Conservation (phyloP, 2,113 vertebrate species). For the Daubentonia madagascariensis region DNA sequence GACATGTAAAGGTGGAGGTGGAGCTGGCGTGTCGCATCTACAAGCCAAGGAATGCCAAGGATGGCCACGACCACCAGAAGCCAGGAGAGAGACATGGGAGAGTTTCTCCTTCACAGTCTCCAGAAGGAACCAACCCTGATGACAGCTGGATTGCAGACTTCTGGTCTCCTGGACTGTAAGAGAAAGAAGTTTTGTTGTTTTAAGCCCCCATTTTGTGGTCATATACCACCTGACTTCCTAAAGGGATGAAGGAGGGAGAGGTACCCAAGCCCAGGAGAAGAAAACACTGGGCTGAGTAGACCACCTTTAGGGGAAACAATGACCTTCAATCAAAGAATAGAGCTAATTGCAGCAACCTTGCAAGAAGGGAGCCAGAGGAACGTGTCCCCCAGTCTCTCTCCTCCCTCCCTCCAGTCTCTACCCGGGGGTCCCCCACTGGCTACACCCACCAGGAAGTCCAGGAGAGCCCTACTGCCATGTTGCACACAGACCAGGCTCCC, state of each 20-base stretch:
- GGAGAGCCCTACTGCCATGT: neutral
- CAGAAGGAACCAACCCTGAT: neutral
- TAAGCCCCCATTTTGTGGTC: neutral
- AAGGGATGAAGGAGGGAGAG: neutral
- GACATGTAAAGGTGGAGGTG: neutral
- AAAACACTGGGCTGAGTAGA: neutral
- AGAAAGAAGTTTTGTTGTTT: neutral
- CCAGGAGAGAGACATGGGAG: neutral
- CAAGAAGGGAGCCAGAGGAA: neutral
- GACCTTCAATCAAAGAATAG: neutral
- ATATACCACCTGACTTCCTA: neutral
- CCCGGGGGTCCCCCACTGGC: neutral
- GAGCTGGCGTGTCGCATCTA: neutral
- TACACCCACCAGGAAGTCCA: neutral
- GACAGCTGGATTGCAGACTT: neutral
- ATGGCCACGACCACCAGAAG: neutral
- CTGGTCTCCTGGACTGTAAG: neutral
- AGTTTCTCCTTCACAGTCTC: neutral
- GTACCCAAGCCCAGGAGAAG: neutral
- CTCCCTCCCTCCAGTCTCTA: neutral
- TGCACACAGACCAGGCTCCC: neutral
- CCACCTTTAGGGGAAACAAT: neutral
- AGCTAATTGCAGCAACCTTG: neutral
- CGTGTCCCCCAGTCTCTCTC: neutral
- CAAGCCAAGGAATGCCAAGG: neutral